Evolutionary conservation across 2,113 vertebrate genomes (phyloP).

Genomic region (Aphelocoma coerulescens): DNA sequence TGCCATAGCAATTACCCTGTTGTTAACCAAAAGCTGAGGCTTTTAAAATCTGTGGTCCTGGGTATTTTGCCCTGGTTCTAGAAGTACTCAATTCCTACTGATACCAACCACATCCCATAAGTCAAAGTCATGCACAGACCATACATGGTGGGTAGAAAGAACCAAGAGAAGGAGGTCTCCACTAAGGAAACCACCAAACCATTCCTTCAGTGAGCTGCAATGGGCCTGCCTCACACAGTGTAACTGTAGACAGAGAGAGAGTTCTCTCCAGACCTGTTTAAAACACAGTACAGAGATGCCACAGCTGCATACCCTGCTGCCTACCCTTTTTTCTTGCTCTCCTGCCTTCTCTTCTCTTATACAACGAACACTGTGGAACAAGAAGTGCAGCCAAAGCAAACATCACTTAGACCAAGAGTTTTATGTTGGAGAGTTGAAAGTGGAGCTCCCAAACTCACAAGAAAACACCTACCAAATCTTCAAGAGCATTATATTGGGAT

Average conservation of each 20-base stretch:
- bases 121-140: neutral
- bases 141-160: neutral
- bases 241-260: neutral
- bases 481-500: neutral
- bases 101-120: neutral
- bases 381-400: neutral
- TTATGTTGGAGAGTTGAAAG: neutral
- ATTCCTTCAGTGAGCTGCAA: neutral
- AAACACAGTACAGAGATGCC: neutral
- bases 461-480: neutral
- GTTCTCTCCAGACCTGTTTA: neutral
- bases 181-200: neutral
- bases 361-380: neutral
- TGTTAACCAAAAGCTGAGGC: neutral
- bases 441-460: neutral
- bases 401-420: neutral
- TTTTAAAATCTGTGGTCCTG: neutral
- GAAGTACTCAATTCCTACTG: neutral
- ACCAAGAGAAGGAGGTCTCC: neutral
- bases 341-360: neutral
- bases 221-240: neutral
- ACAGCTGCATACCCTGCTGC: neutral
- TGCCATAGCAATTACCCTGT: neutral
- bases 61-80: neutral
- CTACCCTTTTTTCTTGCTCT: neutral